A percentile compares a stretch with the other conserved stretches of the same genome.
phyloP scores from a whole-genome alignment of 2,888 invertebrate genomes.

The Ptycholaimellus sp. region DNA sequence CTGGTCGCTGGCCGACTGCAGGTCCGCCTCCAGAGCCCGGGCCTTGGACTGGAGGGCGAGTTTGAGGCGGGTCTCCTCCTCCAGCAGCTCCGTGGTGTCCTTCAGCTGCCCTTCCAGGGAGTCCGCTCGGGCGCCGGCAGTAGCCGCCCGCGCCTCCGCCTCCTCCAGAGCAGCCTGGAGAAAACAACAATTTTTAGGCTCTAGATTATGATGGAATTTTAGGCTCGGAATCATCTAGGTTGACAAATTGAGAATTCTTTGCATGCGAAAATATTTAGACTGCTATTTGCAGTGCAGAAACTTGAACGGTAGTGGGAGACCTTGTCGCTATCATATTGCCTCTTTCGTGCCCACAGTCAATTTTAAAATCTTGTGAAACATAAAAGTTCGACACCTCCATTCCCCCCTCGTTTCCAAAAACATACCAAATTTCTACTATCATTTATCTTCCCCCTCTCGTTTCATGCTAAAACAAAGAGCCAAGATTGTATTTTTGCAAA shows the following conservation, averaged over 20 bases:
- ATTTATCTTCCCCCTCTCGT: too few species aligned
- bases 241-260: not conserved
- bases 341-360: too few species aligned
- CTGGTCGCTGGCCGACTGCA: slow-evolving; percentile 43
- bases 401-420: too few species aligned
- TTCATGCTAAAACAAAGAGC: too few species aligned
- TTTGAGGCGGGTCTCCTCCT: slow-evolving; percentile 88
- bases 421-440: too few species aligned
- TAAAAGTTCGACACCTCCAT: too few species aligned
- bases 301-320: too few species aligned
- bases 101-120: slow-evolving; percentile 59
- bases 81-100: too few species aligned
- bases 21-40: slow-evolving; percentile 67
- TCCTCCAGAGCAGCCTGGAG: not conserved
- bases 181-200: not conserved
- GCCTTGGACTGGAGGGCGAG: slow-evolving; percentile 39
- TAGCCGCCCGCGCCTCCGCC: slow-evolving; percentile 9
- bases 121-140: too few species aligned
- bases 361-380: too few species aligned
- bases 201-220: not conserved
- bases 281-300: not conserved
- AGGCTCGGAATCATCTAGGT: not conserved
- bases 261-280: not conserved
- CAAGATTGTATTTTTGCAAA: too few species aligned
- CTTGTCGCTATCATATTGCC: too few species aligned